Evolutionary conservation across 2,797 vertebrate genomes (phyloP).

Genomic region (Pitangus sulphuratus): DNA sequence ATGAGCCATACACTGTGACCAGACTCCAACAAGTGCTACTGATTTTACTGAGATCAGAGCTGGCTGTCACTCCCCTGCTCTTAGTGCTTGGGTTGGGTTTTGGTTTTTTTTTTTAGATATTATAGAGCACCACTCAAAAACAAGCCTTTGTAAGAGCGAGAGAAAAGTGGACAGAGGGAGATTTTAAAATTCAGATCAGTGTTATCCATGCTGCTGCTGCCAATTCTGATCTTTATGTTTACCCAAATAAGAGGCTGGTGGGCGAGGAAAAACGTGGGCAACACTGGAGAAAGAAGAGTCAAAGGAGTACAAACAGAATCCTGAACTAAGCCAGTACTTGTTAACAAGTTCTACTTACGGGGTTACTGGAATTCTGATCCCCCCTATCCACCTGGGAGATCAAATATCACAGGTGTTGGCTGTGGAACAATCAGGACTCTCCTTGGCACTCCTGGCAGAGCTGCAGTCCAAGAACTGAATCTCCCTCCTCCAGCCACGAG

Average conservation of each 20-base stretch:
- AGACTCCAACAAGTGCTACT: not conserved
- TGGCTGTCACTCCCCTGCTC: not conserved
- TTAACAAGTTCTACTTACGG: not conserved
- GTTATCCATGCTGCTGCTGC: not conserved
- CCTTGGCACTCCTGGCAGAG: not conserved
- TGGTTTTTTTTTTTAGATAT: not conserved
- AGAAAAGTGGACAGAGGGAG: not conserved
- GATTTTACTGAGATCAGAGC: not conserved
- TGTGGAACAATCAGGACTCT: not conserved
- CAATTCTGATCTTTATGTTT: not conserved
- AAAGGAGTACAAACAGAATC: not conserved
- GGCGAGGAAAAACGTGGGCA: not conserved
- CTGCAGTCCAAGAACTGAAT: not conserved
- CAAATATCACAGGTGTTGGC: rapidly evolving
- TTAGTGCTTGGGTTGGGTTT: not conserved
- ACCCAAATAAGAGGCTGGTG: not conserved
- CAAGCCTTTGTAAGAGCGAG: not conserved
- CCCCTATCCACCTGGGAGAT: not conserved
- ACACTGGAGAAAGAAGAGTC: not conserved
- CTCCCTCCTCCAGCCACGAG: not conserved
- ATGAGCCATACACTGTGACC: not conserved
- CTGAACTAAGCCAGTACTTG: not conserved
- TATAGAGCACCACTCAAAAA: not conserved
- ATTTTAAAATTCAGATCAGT: not conserved
- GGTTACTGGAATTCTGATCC: not conserved